phyloP scores from a whole-genome alignment of 2,113 vertebrate genomes.

The Syngnathoides biaculeatus region DNA sequence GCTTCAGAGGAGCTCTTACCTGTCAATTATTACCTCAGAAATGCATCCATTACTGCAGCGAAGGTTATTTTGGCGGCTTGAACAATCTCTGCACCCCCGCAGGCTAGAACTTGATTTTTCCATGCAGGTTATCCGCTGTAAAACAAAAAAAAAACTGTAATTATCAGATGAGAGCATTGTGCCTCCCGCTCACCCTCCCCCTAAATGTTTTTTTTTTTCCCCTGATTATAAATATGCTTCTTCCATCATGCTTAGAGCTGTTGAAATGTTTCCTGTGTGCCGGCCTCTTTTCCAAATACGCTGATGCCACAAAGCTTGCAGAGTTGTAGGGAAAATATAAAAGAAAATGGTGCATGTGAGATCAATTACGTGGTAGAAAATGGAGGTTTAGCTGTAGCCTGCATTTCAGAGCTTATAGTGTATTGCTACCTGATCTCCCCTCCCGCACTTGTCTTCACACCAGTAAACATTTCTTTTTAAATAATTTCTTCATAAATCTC shows the following conservation, averaged over 20 bases:
- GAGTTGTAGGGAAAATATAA: constrained; percentile 54
- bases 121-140: constrained; percentile 53
- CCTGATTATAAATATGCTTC: constrained; percentile 45
- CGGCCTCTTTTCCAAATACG: constrained; percentile 58
- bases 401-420: constrained; percentile 47
- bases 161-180: constrained; percentile 53
- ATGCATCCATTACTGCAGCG: constrained; percentile 8
- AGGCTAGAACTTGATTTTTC: constrained; percentile 44
- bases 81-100: constrained; percentile 23
- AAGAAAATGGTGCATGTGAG: constrained; percentile 73
- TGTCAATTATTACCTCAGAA: neutral
- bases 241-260: constrained; percentile 44
- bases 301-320: constrained; percentile 55
- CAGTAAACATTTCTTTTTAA: constrained; percentile 47
- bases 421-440: constrained; percentile 13
- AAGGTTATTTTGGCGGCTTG: constrained; percentile 27
- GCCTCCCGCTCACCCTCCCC: constrained; percentile 29
- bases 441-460: constrained; percentile 42
- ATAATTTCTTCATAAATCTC: constrained; percentile 30
- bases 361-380: constrained; percentile 74
- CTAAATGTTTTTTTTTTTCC: constrained; percentile 13
- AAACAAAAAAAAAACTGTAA: constrained; percentile 55
- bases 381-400: constrained; percentile 64
- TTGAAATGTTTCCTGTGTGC: constrained; percentile 50
- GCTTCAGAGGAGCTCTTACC: neutral